Percentiles rank a stretch among this genome's conserved stretches.
These are phyloP conservation scores for Callitettix versicolor DNA, from an alignment of 1,140 invertebrate species.

Conservation along the genomic window DNA sequence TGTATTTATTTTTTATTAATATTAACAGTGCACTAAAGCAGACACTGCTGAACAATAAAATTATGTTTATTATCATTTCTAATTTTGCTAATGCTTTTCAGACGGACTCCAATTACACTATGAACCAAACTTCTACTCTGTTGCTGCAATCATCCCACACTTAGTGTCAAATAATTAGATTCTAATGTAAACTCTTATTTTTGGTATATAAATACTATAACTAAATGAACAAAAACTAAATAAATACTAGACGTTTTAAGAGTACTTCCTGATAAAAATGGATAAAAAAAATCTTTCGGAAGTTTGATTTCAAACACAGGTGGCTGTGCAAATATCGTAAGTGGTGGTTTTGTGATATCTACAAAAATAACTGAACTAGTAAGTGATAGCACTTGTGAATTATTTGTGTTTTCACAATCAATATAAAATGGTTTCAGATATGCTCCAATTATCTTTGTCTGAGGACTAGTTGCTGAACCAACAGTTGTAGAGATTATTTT, in stretches of 20 bases:
- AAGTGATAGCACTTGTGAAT: conserved; percentile 14
- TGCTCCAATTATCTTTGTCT: conserved; percentile 39
- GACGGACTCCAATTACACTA: no score
- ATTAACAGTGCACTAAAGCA: no score
- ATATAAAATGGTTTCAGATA: background rate
- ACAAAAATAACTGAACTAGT: conserved; percentile 44
- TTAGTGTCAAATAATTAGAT: no score
- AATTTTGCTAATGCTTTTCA: no score
- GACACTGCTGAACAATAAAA: no score
- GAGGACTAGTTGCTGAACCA: conserved; percentile 35
- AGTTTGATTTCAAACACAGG: conserved; percentile 49
- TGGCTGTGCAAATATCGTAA: conserved; percentile 41
- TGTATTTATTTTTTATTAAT: no score
- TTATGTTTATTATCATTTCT: no score
- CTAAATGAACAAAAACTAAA: background rate
- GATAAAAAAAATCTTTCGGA: conserved; percentile 61
- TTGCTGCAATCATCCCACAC: no score
- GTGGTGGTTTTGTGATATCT: conserved; percentile 42
- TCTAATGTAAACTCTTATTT: no score
- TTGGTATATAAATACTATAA: background rate
- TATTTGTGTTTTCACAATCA: background rate
- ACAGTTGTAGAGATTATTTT: conserved; percentile 38
- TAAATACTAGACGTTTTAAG: background rate
- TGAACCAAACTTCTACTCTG: no score
- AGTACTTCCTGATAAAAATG: conserved; percentile 36